Conservation (phyloP, 2,888 invertebrate species). For the Pseudococcus viburni region DNA sequence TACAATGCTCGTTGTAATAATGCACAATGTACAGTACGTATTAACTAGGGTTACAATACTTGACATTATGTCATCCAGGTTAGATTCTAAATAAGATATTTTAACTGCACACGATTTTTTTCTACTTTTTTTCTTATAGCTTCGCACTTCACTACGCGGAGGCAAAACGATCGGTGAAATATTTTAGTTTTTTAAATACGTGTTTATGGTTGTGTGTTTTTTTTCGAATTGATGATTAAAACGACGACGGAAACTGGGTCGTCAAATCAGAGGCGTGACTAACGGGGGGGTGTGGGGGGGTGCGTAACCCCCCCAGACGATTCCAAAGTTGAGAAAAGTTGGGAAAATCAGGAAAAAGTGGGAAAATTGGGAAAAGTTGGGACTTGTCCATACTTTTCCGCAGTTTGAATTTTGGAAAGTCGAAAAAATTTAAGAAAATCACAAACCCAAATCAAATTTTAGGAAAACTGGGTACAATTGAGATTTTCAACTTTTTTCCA, state of each 20-base stretch:
- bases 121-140: slow-evolving; percentile 55
- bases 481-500: too few species aligned
- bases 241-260: not conserved
- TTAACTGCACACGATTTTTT: slow-evolving; percentile 63
- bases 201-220: not conserved
- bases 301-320: too few species aligned
- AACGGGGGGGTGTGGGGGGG: too few species aligned
- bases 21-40: slow-evolving; percentile 59
- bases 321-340: too few species aligned
- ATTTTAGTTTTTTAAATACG: not conserved
- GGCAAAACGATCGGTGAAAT: slow-evolving; percentile 41
- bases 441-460: too few species aligned
- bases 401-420: too few species aligned
- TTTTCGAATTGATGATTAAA: slow-evolving; percentile 26
- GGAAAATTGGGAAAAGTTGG: too few species aligned
- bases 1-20: slow-evolving; percentile 62
- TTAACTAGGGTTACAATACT: slow-evolving; percentile 64
- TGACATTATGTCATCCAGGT: slow-evolving; percentile 65
- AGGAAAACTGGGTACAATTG: too few species aligned
- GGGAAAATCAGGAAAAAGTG: too few species aligned
- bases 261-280: too few species aligned
- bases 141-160: slow-evolving; percentile 56
- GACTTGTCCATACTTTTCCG: too few species aligned
- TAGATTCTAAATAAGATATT: slow-evolving; percentile 63
- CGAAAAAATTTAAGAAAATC: too few species aligned